A percentile compares a stretch with the other conserved stretches of the same genome.
These are phyloP conservation scores for Heloderma charlesbogerti DNA, from an alignment of 2,113 vertebrate genomes.

Conservation along the genomic window DNA sequence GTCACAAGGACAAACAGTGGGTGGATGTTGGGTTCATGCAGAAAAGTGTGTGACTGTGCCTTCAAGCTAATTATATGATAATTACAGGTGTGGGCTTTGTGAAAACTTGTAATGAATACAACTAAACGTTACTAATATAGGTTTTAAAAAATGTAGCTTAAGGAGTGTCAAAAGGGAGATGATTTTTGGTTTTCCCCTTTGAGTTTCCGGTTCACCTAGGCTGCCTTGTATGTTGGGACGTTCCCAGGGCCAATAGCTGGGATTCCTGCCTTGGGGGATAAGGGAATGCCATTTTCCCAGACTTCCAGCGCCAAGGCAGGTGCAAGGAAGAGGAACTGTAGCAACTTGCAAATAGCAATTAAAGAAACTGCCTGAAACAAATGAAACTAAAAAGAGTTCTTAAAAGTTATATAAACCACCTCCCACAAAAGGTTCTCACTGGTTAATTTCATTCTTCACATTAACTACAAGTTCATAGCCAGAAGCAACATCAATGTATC, in stretches of 20 bases:
- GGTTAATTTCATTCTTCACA: conserved; percentile 58
- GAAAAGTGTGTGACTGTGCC: conserved; percentile 23
- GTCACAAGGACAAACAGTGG: conserved; percentile 19
- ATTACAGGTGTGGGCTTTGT: not conserved
- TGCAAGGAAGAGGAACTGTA: conserved; percentile 65
- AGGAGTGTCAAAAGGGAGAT: conserved; percentile 9
- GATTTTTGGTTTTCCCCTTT: conserved; percentile 56
- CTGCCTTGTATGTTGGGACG: conserved; percentile 42
- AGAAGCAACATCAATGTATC: conserved; percentile 37
- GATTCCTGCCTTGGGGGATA: conserved; percentile 66
- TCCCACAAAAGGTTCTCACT: conserved; percentile 54
- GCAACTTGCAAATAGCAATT: conserved; percentile 66
- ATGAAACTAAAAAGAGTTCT: conserved; percentile 37
- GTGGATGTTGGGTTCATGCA: not conserved
- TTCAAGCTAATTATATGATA: conserved; percentile 6
- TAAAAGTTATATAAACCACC: conserved; percentile 49
- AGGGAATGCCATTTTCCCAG: conserved; percentile 72
- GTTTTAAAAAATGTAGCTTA: conserved; percentile 5
- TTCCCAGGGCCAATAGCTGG: conserved; percentile 58
- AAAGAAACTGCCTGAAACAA: conserved; percentile 61
- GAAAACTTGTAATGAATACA: conserved; percentile 16
- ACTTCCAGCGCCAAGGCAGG: conserved; percentile 64
- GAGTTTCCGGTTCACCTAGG: conserved; percentile 58
- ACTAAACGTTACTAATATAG: not conserved
- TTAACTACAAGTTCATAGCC: conserved; percentile 52